Evolutionary conservation across 2,113 vertebrate species (phyloP).

Genomic region (Talpa occidentalis): DNA sequence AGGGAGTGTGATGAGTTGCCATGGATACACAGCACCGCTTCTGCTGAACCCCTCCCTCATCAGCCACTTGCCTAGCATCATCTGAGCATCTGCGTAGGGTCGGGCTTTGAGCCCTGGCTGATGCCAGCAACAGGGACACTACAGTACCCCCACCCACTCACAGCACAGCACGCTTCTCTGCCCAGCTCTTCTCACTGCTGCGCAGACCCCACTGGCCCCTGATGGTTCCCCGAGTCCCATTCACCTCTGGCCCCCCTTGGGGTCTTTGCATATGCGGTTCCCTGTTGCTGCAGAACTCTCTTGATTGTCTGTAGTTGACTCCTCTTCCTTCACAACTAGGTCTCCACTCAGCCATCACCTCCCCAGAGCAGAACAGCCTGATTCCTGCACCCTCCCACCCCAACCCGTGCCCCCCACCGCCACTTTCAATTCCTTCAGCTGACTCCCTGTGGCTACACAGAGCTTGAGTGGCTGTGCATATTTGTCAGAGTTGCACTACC

Average conservation of each 20-base stretch:
- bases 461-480: fast-evolving
- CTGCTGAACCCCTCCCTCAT: neutral
- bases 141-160: fast-evolving
- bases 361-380: neutral
- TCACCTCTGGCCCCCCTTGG: neutral
- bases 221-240: neutral
- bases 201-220: neutral
- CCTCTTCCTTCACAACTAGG: neutral
- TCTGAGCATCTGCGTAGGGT: neutral
- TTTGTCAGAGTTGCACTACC: neutral
- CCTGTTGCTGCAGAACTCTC: neutral
- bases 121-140: fast-evolving
- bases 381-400: no score
- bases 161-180: fast-evolving
- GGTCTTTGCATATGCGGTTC: neutral
- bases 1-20: neutral
- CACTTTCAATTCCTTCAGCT: fast-evolving
- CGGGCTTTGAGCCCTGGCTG: neutral
- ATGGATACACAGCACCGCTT: neutral
- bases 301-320: neutral
- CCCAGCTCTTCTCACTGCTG: no score
- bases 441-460: fast-evolving
- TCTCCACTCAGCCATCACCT: neutral
- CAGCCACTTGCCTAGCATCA: neutral
- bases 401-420: neutral